These are phyloP conservation scores for Nomada fucata DNA, from an alignment of 2,888 invertebrate species.

Conservation along the genomic window DNA sequence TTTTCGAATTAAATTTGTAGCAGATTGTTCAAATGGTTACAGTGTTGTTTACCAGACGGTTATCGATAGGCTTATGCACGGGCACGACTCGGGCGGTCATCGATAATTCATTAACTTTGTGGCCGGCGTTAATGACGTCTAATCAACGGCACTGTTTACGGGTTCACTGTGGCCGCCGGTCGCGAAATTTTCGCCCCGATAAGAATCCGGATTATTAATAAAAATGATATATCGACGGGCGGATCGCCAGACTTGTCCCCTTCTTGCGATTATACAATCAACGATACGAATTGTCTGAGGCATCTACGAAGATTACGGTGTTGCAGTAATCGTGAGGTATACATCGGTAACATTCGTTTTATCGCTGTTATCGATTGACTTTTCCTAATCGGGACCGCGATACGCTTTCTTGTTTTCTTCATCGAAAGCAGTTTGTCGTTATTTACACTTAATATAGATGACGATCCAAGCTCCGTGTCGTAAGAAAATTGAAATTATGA, in stretches of 20 bases:
- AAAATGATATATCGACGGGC: neutral
- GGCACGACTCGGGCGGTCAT: slow-evolving; percentile 1
- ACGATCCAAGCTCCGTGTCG: no score
- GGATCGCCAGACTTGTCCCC: neutral
- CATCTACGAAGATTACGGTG: slow-evolving; percentile 3
- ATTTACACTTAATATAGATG: slow-evolving; percentile 12
- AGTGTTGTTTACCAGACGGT: slow-evolving; percentile 5
- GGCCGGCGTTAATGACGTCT: slow-evolving; percentile 12
- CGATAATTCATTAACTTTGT: slow-evolving; percentile 12
- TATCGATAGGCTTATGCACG: neutral
- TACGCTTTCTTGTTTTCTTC: neutral
- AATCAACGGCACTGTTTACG: slow-evolving; percentile 20
- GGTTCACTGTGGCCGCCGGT: neutral
- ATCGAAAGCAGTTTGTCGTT: neutral
- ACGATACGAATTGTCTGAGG: neutral
- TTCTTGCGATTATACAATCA: neutral
- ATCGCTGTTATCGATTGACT: slow-evolving; percentile 34
- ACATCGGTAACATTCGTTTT: slow-evolving; percentile 9
- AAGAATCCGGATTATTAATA: slow-evolving; percentile 1
- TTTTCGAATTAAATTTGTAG: neutral
- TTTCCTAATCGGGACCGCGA: slow-evolving; percentile 20
- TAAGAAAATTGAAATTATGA: no score
- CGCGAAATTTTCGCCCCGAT: neutral
- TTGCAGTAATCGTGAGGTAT: slow-evolving; percentile 11
- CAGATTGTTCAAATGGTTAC: neutral